A percentile compares a stretch with the other conserved stretches of the same genome.
These are phyloP conservation scores for Dascyllus trimaculatus DNA, from an alignment of 2,113 vertebrate genomes.

Conservation along the genomic window DNA sequence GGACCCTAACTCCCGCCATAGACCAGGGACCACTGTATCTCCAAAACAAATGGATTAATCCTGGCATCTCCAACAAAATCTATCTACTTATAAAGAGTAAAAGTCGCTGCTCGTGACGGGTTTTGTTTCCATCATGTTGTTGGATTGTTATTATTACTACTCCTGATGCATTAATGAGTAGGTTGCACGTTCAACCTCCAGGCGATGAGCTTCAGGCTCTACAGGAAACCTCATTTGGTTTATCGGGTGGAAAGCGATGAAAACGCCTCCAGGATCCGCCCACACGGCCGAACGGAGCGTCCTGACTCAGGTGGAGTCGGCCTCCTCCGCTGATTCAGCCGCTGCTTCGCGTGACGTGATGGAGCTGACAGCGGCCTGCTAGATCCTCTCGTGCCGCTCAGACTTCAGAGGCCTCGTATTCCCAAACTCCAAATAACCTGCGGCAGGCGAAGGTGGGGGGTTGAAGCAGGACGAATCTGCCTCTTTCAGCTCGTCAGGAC, in stretches of 20 bases:
- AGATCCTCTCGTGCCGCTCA: slow-evolving; percentile 8
- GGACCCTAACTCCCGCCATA: too few species aligned
- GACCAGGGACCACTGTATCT: too few species aligned
- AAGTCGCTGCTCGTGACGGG: neutral
- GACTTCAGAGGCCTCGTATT: slow-evolving; percentile 41
- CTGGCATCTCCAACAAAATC: neutral
- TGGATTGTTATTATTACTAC: neutral
- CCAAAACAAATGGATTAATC: too few species aligned
- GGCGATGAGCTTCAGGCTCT: neutral
- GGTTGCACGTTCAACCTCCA: neutral
- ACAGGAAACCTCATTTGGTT: neutral
- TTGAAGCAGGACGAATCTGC: neutral
- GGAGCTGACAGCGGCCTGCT: neutral
- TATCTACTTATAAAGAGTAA: neutral
- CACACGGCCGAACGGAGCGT: neutral
- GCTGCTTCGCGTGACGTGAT: slow-evolving; percentile 9
- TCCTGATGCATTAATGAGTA: neutral
- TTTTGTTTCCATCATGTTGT: neutral
- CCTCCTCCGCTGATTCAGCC: slow-evolving; percentile 1
- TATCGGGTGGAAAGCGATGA: slow-evolving; percentile 18
- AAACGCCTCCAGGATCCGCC: slow-evolving; percentile 7
- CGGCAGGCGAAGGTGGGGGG: neutral
- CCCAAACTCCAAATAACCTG: slow-evolving; percentile 26
- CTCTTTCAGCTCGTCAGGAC: slow-evolving; percentile 10
- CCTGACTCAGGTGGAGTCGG: neutral